Evolutionary conservation across 2,113 vertebrate genomes (phyloP).

Genomic region (Anhinga rufa): DNA sequence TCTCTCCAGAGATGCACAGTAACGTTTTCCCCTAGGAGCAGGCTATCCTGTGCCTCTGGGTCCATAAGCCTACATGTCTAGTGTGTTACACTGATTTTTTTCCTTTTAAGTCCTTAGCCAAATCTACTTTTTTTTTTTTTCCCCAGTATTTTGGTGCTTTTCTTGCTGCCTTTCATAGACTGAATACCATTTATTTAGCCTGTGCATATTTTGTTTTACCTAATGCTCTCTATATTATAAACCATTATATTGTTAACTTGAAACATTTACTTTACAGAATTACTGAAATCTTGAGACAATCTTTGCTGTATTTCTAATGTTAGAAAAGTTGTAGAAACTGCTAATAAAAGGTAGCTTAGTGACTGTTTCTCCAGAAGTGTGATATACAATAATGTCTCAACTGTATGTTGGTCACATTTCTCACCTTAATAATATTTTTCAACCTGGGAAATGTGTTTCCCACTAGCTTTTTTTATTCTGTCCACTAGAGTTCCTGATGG

Average conservation of each 20-base stretch:
- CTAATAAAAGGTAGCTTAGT: constrained; percentile 53
- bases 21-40: not conserved
- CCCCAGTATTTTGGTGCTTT: not conserved
- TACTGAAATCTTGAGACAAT: constrained; percentile 38
- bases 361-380: constrained; percentile 24
- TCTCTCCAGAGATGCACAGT: not conserved
- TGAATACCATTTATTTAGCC: not conserved
- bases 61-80: not conserved
- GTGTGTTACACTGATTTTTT: not conserved
- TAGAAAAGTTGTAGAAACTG: constrained; percentile 30
- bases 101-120: not conserved
- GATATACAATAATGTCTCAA: constrained; percentile 14
- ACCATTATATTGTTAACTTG: constrained; percentile 26
- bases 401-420: constrained; percentile 5
- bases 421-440: not conserved
- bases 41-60: not conserved
- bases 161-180: constrained; percentile 4
- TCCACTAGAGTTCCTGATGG: not conserved
- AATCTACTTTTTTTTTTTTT: not conserved
- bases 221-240: not conserved
- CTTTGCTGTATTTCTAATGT: constrained; percentile 40
- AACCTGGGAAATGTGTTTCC: not conserved
- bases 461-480: not conserved
- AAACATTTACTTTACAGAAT: not conserved
- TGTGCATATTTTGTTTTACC: not conserved